phyloP scores from a whole-genome alignment of 2,888 invertebrate species.

The Lasioglossum pauxillum region DNA sequence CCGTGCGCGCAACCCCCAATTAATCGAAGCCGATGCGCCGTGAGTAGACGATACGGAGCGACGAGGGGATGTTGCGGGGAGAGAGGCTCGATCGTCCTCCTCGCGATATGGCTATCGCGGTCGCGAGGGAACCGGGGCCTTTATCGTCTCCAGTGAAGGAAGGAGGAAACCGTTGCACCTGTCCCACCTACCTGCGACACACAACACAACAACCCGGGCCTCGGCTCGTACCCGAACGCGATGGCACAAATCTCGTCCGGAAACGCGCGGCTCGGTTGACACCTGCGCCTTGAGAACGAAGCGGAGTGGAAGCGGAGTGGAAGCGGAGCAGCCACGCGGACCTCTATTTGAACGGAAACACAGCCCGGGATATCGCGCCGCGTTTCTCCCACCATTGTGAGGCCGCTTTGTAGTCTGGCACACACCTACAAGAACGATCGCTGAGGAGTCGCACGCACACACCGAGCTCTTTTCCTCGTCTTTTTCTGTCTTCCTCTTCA shows the following conservation, averaged over 20 bases:
- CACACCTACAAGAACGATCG: constrained; percentile 29
- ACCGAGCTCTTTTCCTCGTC: neutral
- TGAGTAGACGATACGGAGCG: neutral
- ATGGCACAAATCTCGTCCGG: constrained; percentile 76
- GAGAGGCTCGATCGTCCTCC: neutral
- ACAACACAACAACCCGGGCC: neutral
- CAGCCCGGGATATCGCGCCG: constrained; percentile 75
- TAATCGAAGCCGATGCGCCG: constrained; percentile 13
- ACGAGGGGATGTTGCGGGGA: neutral
- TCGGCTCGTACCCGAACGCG: constrained; percentile 17
- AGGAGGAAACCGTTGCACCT: constrained; percentile 29
- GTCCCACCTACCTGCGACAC: constrained; percentile 22
- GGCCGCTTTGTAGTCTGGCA: constrained; percentile 77
- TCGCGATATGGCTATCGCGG: constrained; percentile 25
- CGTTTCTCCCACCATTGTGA: constrained; percentile 80
- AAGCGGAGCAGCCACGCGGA: constrained; percentile 48
- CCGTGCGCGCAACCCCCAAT: constrained; percentile 7
- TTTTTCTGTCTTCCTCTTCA: neutral
- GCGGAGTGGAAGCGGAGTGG: constrained; percentile 63
- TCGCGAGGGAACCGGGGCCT: constrained; percentile 21
- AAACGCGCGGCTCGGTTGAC: constrained; percentile 74
- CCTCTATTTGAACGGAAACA: constrained; percentile 82
- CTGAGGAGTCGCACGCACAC: constrained; percentile 48
- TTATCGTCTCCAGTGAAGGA: neutral
- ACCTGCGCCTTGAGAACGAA: constrained; percentile 77